phyloP scores from a whole-genome alignment of 2,888 invertebrate genomes.

The Steinernema carpocapsae region DNA sequence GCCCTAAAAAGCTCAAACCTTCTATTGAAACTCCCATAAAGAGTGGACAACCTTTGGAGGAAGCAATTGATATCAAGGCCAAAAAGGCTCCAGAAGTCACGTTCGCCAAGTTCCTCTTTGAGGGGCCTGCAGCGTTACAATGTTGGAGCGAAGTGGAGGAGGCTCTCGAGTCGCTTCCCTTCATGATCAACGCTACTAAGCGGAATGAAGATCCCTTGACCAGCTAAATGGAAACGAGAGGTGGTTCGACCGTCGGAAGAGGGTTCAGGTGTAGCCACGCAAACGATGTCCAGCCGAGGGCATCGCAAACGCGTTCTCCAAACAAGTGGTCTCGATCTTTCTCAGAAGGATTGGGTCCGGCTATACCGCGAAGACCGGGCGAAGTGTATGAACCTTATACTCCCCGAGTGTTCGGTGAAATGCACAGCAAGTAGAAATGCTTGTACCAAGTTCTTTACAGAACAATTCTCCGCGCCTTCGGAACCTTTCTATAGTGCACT shows the following conservation, averaged over 20 bases:
- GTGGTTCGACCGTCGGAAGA: neutral
- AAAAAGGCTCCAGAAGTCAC: neutral
- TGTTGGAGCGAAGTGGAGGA: neutral
- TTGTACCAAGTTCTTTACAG: neutral
- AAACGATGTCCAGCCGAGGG: neutral
- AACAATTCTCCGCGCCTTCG: neutral
- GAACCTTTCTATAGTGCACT: neutral
- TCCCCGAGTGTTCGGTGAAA: neutral
- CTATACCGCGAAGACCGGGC: neutral
- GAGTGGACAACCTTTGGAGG: neutral
- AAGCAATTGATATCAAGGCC: neutral
- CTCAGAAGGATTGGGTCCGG: neutral
- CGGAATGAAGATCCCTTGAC: neutral
- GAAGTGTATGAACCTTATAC: neutral
- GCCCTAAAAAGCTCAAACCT: too few species aligned
- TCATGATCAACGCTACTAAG: neutral
- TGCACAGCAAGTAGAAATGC: neutral
- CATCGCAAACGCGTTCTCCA: neutral
- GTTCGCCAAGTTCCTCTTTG: neutral
- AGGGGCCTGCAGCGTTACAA: neutral
- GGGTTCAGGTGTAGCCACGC: neutral
- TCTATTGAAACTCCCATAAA: neutral
- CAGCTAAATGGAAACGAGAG: neutral
- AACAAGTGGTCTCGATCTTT: neutral
- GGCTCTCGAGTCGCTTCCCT: neutral